Percentiles rank a stretch among this genome's conserved stretches.
Conservation (phyloP, 2,888 invertebrate species). For the Cephus nigrinus region DNA sequence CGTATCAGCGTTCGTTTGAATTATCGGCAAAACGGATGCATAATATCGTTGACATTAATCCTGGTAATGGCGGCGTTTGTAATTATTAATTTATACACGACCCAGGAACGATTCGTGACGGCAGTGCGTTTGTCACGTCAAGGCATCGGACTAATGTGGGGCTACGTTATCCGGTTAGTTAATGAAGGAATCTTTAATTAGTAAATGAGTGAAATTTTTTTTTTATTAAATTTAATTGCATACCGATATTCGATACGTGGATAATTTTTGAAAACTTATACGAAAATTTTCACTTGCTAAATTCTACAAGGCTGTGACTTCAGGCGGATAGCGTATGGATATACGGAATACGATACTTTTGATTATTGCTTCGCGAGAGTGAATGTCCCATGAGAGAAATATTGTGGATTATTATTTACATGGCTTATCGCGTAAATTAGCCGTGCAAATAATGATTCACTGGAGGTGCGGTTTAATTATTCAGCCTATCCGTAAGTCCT, state of each 20-base stretch:
- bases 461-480: conserved; percentile 15
- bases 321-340: neutral
- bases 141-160: neutral
- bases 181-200: neutral
- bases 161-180: neutral
- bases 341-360: conserved; percentile 24
- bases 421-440: conserved; percentile 30
- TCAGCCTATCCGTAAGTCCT: neutral
- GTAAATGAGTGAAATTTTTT: neutral
- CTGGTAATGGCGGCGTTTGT: conserved; percentile 50
- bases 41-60: conserved; percentile 53
- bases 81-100: conserved; percentile 57
- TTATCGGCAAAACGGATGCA: conserved; percentile 48
- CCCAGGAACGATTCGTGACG: conserved; percentile 50
- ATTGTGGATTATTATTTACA: conserved; percentile 33
- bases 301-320: neutral
- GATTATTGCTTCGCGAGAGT: conserved; percentile 23
- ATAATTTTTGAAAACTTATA: neutral
- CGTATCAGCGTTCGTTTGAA: conserved; percentile 39
- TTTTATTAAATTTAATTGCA: neutral
- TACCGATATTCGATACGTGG: neutral
- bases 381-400: conserved; percentile 28
- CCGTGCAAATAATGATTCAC: conserved; percentile 22
- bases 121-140: conserved; percentile 44
- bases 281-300: neutral